Evolutionary conservation across 2,888 invertebrate genomes (phyloP), one percentile per base, ranked within the genome.

Genomic region (Cetonia aurata): DNA sequence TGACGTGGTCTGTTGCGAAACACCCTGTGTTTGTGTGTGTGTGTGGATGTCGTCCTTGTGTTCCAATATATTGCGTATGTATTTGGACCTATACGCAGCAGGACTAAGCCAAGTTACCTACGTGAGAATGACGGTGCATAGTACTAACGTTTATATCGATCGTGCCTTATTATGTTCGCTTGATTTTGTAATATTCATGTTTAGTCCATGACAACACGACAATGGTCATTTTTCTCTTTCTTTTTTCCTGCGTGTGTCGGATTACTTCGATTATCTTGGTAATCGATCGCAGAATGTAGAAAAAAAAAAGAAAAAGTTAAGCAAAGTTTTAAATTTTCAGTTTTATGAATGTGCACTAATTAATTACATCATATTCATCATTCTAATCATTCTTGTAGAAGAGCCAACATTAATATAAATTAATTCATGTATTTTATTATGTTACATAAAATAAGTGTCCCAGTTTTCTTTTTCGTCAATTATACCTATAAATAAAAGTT

Each of bases 151-250:
- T 31, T 60, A n/a, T n/a, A 60, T 46, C 31, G 59, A 60, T 60
- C 59, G 46, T 60, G 59, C 59, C 25, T 60, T 46, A 60, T 46
- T 60, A 44, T 60, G 44, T 25, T 25, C 46, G 15, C 59, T 60
- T 44, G 59, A 60, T 60, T 60, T 60, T 60, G 59, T 60, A 60
- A 60, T 60, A 60, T 31, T 60, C 46, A 59, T 59, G 59, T 59
- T 59, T 44, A 59, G 25, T 44, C 19, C 46, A 46, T 60, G 44
- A 46, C 59, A 46, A 60, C 44, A 60, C 59, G 19, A 60, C 46
- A 44, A 60, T 60, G 59, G 44, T 13, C 31, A 8, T 13, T 44
- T 59, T 33, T 33, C 33, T 13, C 13, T 55, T 60, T 33, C 13
- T 55, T 60, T 59, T 59, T 37, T 52, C 19, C 52, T 25, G 19